These are phyloP conservation scores for Rhadinocentrus ornatus DNA, from an alignment of 2,797 vertebrate species.

Conservation along the genomic window DNA sequence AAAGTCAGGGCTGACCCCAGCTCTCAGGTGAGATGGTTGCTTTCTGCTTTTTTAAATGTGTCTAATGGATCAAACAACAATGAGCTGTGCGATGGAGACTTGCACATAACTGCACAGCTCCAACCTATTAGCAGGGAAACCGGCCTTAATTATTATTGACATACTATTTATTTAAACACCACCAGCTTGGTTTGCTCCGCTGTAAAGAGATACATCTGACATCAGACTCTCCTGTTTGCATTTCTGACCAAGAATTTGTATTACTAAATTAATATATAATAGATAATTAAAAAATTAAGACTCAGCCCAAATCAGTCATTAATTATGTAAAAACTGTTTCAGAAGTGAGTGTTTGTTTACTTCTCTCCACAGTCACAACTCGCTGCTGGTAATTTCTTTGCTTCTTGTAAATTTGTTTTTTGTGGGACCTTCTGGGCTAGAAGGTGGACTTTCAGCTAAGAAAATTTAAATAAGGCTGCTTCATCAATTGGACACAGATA, in stretches of 20 bases:
- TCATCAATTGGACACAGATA: background rate
- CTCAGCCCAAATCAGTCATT: background rate
- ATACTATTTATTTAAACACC: background rate
- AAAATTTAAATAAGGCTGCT: background rate
- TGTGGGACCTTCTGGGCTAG: background rate
- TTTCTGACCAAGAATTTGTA: background rate
- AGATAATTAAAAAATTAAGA: background rate
- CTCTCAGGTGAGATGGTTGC: background rate
- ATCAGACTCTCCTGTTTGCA: background rate
- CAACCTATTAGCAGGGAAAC: background rate
- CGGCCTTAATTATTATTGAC: slow-evolving; percentile 4
- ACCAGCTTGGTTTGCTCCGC: background rate
- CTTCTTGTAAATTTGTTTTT: background rate
- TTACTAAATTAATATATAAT: background rate
- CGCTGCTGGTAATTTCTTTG: background rate
- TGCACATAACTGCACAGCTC: background rate
- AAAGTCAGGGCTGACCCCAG: background rate
- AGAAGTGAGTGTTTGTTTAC: background rate
- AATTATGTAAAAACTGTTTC: background rate
- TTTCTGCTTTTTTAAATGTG: background rate
- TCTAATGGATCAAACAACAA: background rate
- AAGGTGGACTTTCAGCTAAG: background rate
- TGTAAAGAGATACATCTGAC: slow-evolving; percentile 2
- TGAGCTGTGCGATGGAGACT: background rate
- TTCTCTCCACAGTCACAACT: background rate